Conservation (phyloP, 2,797 vertebrate genomes). For the Octomys mimax region DNA sequence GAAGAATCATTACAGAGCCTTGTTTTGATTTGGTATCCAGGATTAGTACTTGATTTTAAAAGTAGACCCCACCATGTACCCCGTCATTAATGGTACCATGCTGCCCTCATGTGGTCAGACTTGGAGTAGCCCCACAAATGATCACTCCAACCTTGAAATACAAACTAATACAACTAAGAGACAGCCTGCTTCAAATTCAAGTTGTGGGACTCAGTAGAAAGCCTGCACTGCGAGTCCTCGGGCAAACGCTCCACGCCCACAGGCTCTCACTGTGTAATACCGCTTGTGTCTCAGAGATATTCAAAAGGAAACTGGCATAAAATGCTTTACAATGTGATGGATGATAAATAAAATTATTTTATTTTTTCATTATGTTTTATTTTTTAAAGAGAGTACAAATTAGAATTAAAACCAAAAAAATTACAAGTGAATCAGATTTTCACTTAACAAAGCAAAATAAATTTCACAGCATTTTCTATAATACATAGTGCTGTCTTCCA, state of each 20-base stretch:
- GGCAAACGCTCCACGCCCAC: not conserved
- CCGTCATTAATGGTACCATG: constrained; percentile 78
- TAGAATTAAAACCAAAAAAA: no score
- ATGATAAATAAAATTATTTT: not conserved
- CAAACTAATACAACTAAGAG: not conserved
- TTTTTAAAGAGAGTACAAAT: no score
- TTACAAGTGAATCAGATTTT: no score
- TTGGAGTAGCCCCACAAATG: not conserved
- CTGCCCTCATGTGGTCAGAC: constrained; percentile 86
- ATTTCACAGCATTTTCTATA: no score
- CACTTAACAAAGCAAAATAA: no score
- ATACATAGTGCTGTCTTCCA: no score
- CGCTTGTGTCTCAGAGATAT: not conserved
- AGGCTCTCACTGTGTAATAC: not conserved
- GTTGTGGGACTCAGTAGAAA: not conserved
- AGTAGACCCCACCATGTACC: accelerated
- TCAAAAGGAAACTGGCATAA: not conserved
- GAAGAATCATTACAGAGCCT: constrained; percentile 14
- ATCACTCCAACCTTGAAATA: not conserved
- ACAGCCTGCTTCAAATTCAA: not conserved
- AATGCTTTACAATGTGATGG: not conserved
- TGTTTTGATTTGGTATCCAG: constrained; percentile 54
- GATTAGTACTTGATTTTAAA: constrained; percentile 55
- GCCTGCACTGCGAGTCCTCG: not conserved
- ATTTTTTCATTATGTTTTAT: no score